These are phyloP conservation scores for Sprattus sprattus DNA, from an alignment of 2,113 vertebrate species.

Conservation along the genomic window DNA sequence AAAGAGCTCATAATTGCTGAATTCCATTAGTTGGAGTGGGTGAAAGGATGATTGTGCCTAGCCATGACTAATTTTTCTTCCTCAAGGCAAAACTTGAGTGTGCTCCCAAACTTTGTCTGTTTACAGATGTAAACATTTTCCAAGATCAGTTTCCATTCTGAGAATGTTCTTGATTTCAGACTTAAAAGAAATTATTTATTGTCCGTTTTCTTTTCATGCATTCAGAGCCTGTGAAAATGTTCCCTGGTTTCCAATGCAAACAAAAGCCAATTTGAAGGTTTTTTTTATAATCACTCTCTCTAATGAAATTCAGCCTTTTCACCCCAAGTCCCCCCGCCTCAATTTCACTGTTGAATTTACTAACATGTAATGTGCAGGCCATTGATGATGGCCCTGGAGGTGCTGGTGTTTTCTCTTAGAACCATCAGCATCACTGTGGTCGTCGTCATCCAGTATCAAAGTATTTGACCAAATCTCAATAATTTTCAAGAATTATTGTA, in stretches of 20 bases:
- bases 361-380: constrained; percentile 23
- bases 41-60: neutral
- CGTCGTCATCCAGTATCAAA: constrained; percentile 53
- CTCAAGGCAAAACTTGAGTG: neutral
- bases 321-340: neutral
- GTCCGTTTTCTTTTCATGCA: constrained; percentile 28
- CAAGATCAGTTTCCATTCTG: neutral
- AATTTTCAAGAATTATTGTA: constrained; percentile 9
- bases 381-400: neutral
- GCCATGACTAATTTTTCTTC: neutral
- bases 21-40: constrained; percentile 33
- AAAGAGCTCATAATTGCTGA: constrained; percentile 16
- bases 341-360: constrained; percentile 39
- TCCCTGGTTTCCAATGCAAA: constrained; percentile 44
- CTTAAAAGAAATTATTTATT: neutral
- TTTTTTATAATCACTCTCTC: constrained; percentile 31
- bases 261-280: constrained; percentile 34
- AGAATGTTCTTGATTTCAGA: constrained; percentile 24
- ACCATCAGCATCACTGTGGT: constrained; percentile 32
- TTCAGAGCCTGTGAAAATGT: neutral
- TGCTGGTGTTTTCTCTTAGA: constrained; percentile 17
- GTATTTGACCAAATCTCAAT: neutral
- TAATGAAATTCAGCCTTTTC: constrained; percentile 54
- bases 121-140: neutral
- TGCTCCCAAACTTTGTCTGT: neutral